Percentiles rank a stretch among this genome's conserved stretches.
Conservation (phyloP, 2,797 vertebrate species). For the Perodicticus potto region DNA sequence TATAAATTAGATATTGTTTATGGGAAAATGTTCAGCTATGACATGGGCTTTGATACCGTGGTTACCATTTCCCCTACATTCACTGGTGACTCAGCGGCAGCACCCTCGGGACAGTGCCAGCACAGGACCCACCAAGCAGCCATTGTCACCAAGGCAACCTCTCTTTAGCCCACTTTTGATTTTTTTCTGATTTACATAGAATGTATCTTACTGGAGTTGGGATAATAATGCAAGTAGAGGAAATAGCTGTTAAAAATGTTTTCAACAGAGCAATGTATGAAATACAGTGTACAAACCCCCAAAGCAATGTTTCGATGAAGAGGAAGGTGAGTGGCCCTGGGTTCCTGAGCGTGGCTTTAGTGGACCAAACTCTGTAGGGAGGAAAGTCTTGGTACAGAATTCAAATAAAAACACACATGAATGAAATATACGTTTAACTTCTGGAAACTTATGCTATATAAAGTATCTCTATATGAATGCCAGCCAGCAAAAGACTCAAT, state of each 20-base stretch:
- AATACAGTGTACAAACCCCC: neutral
- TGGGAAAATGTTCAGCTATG: neutral
- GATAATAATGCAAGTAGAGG: neutral
- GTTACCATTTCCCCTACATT: neutral
- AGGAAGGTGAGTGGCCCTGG: neutral
- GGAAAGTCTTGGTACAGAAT: neutral
- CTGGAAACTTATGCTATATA: neutral
- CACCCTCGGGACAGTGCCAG: too few species aligned
- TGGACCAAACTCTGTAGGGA: neutral
- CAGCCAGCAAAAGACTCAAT: neutral
- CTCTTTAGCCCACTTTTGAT: neutral
- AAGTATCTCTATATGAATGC: neutral
- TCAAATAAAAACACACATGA: neutral
- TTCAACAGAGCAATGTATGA: neutral
- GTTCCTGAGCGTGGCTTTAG: neutral
- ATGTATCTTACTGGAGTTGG: neutral
- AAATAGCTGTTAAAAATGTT: neutral
- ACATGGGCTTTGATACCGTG: neutral
- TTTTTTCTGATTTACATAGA: neutral
- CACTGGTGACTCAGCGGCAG: neutral
- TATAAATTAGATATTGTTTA: neutral
- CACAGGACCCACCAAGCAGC: too few species aligned
- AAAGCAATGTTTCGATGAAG: rapidly evolving
- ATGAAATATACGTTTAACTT: constrained; percentile 22
- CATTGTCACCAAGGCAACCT: neutral